Conservation (phyloP, 1,140 invertebrate genomes). For the Zaprionus ornatus region DNA sequence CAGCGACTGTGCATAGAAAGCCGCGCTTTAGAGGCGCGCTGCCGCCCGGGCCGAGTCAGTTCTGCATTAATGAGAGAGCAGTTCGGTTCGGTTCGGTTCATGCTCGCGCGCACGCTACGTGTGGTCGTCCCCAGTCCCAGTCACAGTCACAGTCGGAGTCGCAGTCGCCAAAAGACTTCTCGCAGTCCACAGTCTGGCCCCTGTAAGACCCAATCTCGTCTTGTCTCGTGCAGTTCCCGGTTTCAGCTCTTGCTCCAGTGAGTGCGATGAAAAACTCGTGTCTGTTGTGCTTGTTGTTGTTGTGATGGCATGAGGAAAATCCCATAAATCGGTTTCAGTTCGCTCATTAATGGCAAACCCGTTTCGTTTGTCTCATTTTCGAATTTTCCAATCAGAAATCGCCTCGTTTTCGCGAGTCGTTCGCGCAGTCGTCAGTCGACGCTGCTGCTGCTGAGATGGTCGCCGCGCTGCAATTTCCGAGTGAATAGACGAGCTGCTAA, state of each 20-base stretch:
- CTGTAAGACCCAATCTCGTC: neutral
- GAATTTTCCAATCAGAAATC: conserved; percentile 44
- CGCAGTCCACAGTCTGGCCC: neutral
- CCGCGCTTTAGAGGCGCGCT: conserved; percentile 67
- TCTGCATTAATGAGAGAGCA: conserved; percentile 83
- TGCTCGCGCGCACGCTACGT: conserved; percentile 73
- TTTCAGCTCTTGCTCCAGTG: conserved; percentile 17
- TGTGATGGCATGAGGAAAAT: conserved; percentile 42
- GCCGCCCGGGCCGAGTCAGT: conserved; percentile 66
- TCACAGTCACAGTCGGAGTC: neutral
- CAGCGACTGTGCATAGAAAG: conserved; percentile 75
- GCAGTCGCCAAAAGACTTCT: conserved; percentile 8
- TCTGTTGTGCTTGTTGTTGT: neutral
- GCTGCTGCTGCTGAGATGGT: conserved; percentile 50
- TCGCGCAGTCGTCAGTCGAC: conserved; percentile 66
- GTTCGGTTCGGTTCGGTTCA: conserved; percentile 65
- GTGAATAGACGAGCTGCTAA: conserved; percentile 18
- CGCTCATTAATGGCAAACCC: conserved; percentile 44
- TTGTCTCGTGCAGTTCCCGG: conserved; percentile 6
- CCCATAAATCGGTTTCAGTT: conserved; percentile 26
- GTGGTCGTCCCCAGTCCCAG: conserved; percentile 54
- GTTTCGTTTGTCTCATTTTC: conserved; percentile 41
- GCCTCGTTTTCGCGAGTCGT: conserved; percentile 2
- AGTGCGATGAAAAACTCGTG: conserved; percentile 13
- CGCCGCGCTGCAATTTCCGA: conserved; percentile 17